phyloP scores from a whole-genome alignment of 1,140 invertebrate genomes.

The Neotoxoptera formosana region DNA sequence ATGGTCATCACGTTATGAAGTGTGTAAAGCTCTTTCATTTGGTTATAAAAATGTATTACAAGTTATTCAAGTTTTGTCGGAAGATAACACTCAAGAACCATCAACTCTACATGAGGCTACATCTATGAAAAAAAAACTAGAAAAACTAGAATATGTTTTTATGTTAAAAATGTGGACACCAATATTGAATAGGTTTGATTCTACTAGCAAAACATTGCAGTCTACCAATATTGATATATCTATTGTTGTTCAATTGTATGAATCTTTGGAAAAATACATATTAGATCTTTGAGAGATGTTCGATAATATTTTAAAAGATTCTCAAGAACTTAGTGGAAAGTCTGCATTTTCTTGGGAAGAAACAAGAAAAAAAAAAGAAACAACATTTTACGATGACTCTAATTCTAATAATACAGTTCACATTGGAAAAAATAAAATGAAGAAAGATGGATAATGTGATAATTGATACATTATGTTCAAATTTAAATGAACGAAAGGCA shows the following conservation, averaged over 20 bases:
- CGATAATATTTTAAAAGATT: conserved; percentile 41
- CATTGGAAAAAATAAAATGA: not conserved
- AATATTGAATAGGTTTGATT: too few relatives aligned
- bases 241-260: too few relatives aligned
- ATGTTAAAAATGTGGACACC: too few relatives aligned
- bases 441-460: conserved; percentile 23
- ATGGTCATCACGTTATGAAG: conserved; percentile 60
- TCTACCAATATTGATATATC: too few relatives aligned
- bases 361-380: conserved; percentile 27
- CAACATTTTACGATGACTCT: not conserved
- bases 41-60: conserved; percentile 13
- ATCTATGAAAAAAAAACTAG: too few relatives aligned
- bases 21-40: conserved; percentile 35
- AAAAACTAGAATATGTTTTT: too few relatives aligned
- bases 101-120: too few relatives aligned
- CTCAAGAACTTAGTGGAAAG: not conserved
- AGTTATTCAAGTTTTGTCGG: too few relatives aligned
- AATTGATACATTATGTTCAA: conserved; percentile 7
- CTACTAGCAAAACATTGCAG: too few relatives aligned
- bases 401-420: not conserved
- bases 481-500: not conserved
- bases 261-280: too few relatives aligned
- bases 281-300: too few relatives aligned
- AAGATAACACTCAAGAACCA: too few relatives aligned
- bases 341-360: not conserved